These are phyloP conservation scores for Heteropelma amictum DNA, from an alignment of 2,888 invertebrate species.

Conservation along the genomic window DNA sequence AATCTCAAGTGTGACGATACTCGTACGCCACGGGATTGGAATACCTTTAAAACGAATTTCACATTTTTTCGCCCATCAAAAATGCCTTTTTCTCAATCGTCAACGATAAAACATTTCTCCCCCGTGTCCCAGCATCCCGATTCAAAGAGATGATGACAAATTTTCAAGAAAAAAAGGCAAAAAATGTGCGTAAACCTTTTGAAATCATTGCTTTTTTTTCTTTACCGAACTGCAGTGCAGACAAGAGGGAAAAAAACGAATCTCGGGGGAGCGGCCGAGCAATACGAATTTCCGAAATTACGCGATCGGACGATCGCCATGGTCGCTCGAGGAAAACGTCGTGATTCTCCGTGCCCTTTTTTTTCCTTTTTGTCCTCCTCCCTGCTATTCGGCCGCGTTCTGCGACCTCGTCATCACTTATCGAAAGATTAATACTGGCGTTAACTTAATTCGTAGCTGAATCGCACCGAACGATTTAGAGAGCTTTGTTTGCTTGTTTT, in stretches of 20 bases:
- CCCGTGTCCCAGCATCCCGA: too few relatives aligned
- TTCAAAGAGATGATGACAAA: too few relatives aligned
- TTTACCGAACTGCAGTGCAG: too few relatives aligned
- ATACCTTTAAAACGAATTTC: neutral
- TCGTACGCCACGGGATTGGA: constrained; percentile 11
- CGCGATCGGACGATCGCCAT: constrained; percentile 68
- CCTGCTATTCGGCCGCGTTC: constrained; percentile 44
- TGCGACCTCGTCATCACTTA: constrained; percentile 64
- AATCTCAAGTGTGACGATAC: constrained; percentile 41
- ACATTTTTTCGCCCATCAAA: neutral
- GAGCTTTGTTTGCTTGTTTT: constrained; percentile 34
- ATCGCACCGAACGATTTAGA: constrained; percentile 48
- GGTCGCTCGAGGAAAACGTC: constrained; percentile 64
- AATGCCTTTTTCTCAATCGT: too few relatives aligned
- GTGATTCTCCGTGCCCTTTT: neutral
- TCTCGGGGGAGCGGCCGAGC: too few relatives aligned
- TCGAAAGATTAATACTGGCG: constrained; percentile 71
- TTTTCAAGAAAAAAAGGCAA: too few relatives aligned
- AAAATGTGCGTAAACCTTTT: too few relatives aligned
- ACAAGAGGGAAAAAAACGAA: too few relatives aligned
- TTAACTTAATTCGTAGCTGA: constrained; percentile 55
- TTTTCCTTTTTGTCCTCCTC: constrained; percentile 1
- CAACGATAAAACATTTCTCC: too few relatives aligned
- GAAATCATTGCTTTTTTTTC: too few relatives aligned
- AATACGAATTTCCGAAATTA: neutral